phyloP scores from a whole-genome alignment of 2,888 invertebrate genomes.

The Syritta pipiens region DNA sequence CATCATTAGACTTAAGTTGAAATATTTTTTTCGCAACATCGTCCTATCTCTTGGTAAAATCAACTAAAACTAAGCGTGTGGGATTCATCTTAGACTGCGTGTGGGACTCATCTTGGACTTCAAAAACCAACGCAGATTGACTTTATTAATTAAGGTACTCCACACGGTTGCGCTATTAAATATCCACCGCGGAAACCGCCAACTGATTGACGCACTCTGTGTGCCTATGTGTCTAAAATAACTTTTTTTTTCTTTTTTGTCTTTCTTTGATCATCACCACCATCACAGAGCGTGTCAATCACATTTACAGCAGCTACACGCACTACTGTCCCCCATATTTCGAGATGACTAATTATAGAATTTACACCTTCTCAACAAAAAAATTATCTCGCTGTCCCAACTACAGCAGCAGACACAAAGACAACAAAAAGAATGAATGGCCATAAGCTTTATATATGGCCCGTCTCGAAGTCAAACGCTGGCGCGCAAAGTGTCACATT shows the following conservation, averaged over 20 bases:
- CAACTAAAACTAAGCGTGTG: not conserved
- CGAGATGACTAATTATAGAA: slow-evolving; percentile 64
- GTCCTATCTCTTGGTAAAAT: not conserved
- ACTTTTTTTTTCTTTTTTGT: slow-evolving; percentile 1
- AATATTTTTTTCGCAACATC: too few species aligned
- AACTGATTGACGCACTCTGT: slow-evolving; percentile 37
- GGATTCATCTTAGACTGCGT: not conserved
- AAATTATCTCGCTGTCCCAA: slow-evolving; percentile 1
- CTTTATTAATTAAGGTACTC: slow-evolving; percentile 9
- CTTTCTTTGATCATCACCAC: slow-evolving; percentile 39
- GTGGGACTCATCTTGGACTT: too few species aligned
- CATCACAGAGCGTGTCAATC: slow-evolving; percentile 45
- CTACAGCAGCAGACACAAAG: slow-evolving; percentile 4
- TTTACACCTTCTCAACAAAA: slow-evolving; percentile 46
- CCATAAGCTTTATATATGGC: slow-evolving; percentile 6
- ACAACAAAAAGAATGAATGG: slow-evolving; percentile 2
- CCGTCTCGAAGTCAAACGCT: not conserved
- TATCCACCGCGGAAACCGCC: slow-evolving; percentile 9
- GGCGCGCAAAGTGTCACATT: slow-evolving; percentile 58
- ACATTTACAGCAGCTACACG: slow-evolving; percentile 36
- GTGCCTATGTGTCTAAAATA: not conserved
- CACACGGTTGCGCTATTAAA: slow-evolving; percentile 39
- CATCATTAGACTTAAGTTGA: too few species aligned
- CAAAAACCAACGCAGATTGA: not conserved
- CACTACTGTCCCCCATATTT: slow-evolving; percentile 43